Percentiles rank a stretch among this genome's conserved stretches.
These are phyloP conservation scores for Acleris sparsana DNA, from an alignment of 2,888 invertebrate genomes.

Conservation along the genomic window DNA sequence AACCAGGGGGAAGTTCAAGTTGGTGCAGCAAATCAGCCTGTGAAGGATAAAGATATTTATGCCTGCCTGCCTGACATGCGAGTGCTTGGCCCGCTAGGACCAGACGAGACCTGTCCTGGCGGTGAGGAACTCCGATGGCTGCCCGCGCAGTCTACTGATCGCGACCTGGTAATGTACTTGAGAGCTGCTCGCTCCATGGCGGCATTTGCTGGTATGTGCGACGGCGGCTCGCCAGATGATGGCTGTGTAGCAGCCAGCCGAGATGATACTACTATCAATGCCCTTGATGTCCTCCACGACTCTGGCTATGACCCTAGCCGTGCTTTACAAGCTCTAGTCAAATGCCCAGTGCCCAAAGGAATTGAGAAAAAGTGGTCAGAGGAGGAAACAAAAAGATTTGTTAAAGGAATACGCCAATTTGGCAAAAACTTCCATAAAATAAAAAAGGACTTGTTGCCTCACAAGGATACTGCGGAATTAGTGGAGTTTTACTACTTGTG, in stretches of 20 bases:
- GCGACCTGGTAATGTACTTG: constrained; percentile 98
- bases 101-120: constrained; percentile 77
- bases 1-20: constrained; percentile 82
- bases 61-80: constrained; percentile 83
- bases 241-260: constrained; percentile 98
- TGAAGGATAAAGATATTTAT: constrained; percentile 81
- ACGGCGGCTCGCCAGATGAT: constrained; percentile 98
- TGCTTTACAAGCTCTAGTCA: constrained; percentile 97
- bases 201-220: constrained; percentile 99
- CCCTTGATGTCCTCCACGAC: constrained; percentile 97
- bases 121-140: constrained; percentile 97
- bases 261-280: constrained; percentile 98
- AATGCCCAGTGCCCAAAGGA: constrained; percentile 98
- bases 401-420: constrained; percentile 98
- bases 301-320: constrained; percentile 98
- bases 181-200: constrained; percentile 98
- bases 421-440: constrained; percentile 99
- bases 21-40: constrained; percentile 78
- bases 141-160: constrained; percentile 95
- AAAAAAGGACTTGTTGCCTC: constrained; percentile 96
- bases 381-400: constrained; percentile 98
- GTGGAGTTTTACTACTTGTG: constrained; percentile 99
- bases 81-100: constrained; percentile 75
- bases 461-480: constrained; percentile 98
- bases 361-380: constrained; percentile 99